phyloP scores from a whole-genome alignment of 2,113 vertebrate species.

The Neogobius melanostomus region DNA sequence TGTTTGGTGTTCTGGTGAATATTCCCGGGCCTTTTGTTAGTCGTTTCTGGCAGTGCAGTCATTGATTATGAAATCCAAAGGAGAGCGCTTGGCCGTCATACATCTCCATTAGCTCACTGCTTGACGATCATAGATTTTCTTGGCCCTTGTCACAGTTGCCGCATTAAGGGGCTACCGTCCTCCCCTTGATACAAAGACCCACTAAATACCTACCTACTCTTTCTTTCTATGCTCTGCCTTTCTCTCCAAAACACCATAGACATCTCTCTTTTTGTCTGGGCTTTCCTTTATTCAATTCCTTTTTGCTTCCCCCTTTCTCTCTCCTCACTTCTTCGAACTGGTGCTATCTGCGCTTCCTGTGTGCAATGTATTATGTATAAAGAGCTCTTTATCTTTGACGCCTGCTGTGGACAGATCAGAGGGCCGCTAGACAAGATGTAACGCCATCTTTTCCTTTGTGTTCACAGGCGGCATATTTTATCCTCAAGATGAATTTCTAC shows the following conservation, averaged over 20 bases:
- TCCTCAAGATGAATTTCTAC: conserved; percentile 99
- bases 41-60: conserved; percentile 91
- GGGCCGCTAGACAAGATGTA: conserved; percentile 84
- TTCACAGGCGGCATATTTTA: conserved; percentile 94
- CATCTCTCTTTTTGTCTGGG: conserved; percentile 42
- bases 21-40: conserved; percentile 92
- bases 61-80: conserved; percentile 99
- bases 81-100: conserved; percentile 98
- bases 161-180: conserved; percentile 86
- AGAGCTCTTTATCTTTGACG: conserved; percentile 92
- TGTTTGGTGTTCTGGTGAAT: conserved; percentile 76
- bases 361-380: conserved; percentile 98
- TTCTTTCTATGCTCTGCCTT: conserved; percentile 69
- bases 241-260: conserved; percentile 12
- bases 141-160: conserved; percentile 92
- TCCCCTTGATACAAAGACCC: conserved; percentile 88
- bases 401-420: conserved; percentile 88
- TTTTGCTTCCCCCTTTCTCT: conserved; percentile 67
- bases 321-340: conserved; percentile 51
- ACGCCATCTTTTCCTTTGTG: conserved; percentile 82
- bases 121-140: conserved; percentile 99
- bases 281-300: conserved; percentile 67
- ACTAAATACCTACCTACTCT: conserved; percentile 58
- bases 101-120: conserved; percentile 97
- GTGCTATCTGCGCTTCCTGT: conserved; percentile 70